These are phyloP conservation scores for Lamellibrachia columna DNA, from an alignment of 2,888 invertebrate species.

Conservation along the genomic window DNA sequence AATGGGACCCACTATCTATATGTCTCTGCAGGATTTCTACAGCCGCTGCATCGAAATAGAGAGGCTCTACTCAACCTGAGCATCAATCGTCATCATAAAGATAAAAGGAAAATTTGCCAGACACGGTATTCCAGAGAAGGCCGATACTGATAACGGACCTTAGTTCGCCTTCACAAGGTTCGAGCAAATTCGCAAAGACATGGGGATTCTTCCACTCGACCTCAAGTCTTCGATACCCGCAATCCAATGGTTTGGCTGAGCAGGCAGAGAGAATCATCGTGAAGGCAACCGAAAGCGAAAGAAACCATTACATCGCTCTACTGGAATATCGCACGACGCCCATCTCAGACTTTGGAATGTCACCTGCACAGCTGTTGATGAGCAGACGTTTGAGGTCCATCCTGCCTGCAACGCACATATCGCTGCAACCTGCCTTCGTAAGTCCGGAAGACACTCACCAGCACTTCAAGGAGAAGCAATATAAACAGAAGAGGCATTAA, in stretches of 20 bases:
- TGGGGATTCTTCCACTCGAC: neutral
- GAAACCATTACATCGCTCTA: too few relatives aligned
- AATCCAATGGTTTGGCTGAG: neutral
- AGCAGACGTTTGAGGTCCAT: neutral
- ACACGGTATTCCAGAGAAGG: neutral
- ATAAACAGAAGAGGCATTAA: neutral
- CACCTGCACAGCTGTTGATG: neutral
- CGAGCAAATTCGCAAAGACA: neutral
- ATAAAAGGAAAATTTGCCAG: neutral
- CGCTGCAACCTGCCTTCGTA: neutral
- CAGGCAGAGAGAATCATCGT: neutral
- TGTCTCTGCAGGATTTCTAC: neutral
- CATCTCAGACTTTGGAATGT: neutral
- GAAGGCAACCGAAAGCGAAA: neutral
- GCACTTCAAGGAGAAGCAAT: neutral
- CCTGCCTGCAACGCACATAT: neutral
- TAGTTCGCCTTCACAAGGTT: neutral
- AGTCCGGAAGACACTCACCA: neutral
- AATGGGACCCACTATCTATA: neutral
- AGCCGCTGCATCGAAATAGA: neutral
- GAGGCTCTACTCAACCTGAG: neutral
- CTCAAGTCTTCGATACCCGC: neutral
- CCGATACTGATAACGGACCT: neutral
- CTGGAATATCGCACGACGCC: too few relatives aligned
- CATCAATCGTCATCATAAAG: neutral